Evolutionary conservation across 2,888 invertebrate species (phyloP).

Genomic region (Fissipunctia ypsillon): DNA sequence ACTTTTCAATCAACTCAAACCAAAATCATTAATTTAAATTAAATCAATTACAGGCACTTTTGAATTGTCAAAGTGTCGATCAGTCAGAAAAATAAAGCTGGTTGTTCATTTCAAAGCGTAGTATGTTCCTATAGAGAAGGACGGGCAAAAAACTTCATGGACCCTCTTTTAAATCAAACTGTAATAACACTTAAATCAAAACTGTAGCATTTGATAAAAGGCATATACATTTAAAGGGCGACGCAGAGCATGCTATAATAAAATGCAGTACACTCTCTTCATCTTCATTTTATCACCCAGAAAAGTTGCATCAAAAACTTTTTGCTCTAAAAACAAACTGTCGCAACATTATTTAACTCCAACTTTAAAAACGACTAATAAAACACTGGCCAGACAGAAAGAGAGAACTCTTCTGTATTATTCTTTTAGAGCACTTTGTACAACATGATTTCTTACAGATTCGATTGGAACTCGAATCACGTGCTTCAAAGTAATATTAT

Average conservation of each 20-base stretch:
- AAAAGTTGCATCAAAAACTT: neutral
- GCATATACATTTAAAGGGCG: too few species aligned
- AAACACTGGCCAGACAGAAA: slow-evolving; percentile 50
- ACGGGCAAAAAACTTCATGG: too few species aligned
- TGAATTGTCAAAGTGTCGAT: too few species aligned
- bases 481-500: slow-evolving; percentile 77
- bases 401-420: slow-evolving; percentile 31
- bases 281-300: neutral
- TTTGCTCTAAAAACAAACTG: slow-evolving; percentile 17
- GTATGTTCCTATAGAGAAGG: too few species aligned
- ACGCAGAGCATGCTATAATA: neutral
- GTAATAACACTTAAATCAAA: too few species aligned
- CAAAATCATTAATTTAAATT: too few species aligned
- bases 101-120: too few species aligned
- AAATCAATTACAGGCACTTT: too few species aligned
- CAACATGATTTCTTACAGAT: slow-evolving; percentile 47
- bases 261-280: neutral
- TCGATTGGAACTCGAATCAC: slow-evolving; percentile 71
- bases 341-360: slow-evolving; percentile 5
- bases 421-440: slow-evolving; percentile 51
- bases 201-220: too few species aligned
- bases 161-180: too few species aligned
- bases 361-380: slow-evolving; percentile 32
- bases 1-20: too few species aligned
- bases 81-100: too few species aligned